Base-by-base conservation (phyloP, 2,797 vertebrate species). In the Xiphorhynchus erythropygius region DNA sequence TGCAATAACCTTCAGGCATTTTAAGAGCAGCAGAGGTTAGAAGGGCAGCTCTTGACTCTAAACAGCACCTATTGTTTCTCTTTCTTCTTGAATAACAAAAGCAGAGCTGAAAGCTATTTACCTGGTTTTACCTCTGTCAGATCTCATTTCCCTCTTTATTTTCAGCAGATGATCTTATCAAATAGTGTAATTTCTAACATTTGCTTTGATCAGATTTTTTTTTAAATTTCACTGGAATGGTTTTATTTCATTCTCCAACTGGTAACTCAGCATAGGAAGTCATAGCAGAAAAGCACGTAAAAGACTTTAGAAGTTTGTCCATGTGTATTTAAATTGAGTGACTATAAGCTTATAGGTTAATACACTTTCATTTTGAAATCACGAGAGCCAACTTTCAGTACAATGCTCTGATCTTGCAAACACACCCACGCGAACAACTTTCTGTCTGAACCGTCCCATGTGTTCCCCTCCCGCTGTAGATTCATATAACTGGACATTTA, bases 41-140 rank as follows among this genome's bases (percentile, higher is more conserved):
- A 97, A 98, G 96, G 98, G 97, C 95, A 97, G 90, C 93, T 96
- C 94, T 97, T 94, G 73, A 97, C 90, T 97, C 96, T 97, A 98
- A 98, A 97, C 97, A 97, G 96, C 96, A 97, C 84, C 97, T 97
- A 98, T 98, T 98, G 98, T 98, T 97, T 93, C 89, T 90, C 68
- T 94, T 80, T 93, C 75, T 89, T 87, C 97, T 94, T 97, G 96
- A 97, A 97, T 97, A 97, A 98, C 97, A 97, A 98, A 98, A 97
- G 87, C 85, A 96, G 96, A 95, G 95, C 94, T 98, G 96, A 97
- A 98, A 96, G 97, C 96, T 97, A 98, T 99, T 96, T 98, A 99
- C 98, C 98, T 99, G 98, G 97, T 96, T 97, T 98, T 97, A 98
- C 98, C 97, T 97, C 96, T 65, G 97, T 96, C 98, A 98, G 97